phyloP scores from a whole-genome alignment of 2,888 invertebrate genomes.

The Protophormia terraenovae region DNA sequence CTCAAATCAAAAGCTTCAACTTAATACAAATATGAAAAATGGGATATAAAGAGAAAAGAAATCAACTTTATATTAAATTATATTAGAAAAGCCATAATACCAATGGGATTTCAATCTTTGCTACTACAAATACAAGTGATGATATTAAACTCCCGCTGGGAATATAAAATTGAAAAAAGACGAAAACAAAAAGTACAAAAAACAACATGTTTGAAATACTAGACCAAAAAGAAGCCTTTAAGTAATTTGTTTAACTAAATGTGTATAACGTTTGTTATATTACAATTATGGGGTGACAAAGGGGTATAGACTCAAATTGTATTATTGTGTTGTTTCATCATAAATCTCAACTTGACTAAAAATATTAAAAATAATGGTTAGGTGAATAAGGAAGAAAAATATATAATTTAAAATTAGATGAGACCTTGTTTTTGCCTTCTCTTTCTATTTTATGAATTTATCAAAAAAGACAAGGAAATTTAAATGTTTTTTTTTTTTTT shows the following conservation, averaged over 20 bases:
- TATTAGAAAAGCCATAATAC: constrained; percentile 26
- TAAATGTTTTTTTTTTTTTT: neutral
- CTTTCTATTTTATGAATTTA: neutral
- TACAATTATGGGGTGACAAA: constrained; percentile 35
- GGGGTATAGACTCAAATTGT: neutral
- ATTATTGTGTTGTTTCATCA: neutral
- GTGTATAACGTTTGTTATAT: neutral
- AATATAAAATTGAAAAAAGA: constrained; percentile 54
- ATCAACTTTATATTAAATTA: constrained; percentile 36
- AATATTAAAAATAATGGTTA: neutral
- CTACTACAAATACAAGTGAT: constrained; percentile 69
- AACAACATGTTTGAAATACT: neutral
- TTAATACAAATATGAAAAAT: neutral
- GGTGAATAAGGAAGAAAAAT: neutral
- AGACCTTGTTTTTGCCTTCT: neutral
- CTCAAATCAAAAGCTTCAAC: constrained; percentile 4
- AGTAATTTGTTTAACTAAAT: constrained; percentile 59
- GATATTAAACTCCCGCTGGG: constrained; percentile 74
- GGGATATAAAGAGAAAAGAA: neutral
- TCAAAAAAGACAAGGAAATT: too few relatives aligned
- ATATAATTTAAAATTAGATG: neutral
- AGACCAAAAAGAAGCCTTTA: constrained; percentile 24
- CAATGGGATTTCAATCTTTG: constrained; percentile 49
- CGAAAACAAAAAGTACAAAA: neutral
- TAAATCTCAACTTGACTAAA: constrained; percentile 24